Conservation (phyloP, 2,113 vertebrate species). For the Ochotona princeps region DNA sequence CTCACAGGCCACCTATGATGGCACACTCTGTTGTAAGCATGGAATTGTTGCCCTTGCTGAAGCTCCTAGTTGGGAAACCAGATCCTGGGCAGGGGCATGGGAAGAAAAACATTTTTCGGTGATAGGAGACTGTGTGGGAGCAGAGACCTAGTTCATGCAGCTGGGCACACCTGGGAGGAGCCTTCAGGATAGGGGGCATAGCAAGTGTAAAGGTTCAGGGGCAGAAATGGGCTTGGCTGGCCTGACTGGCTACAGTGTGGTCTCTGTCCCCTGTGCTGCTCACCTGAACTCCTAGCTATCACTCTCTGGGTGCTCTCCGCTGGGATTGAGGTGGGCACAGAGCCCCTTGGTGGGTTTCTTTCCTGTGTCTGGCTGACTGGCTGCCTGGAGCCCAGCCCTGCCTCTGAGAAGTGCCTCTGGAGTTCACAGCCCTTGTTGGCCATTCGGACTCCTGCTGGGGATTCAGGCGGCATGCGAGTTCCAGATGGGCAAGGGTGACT, state of each 20-base stretch:
- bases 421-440: neutral
- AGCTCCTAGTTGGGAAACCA: neutral
- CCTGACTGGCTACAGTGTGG: neutral
- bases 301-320: neutral
- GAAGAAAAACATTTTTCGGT: neutral
- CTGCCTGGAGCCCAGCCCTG: neutral
- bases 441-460: neutral
- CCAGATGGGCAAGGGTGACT: constrained; percentile 58
- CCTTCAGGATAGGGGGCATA: neutral
- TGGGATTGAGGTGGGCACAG: neutral
- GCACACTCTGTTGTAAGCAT: neutral
- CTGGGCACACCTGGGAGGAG: neutral
- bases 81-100: neutral
- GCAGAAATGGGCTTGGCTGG: neutral
- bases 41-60: neutral
- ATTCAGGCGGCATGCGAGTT: constrained; percentile 10
- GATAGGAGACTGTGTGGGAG: neutral
- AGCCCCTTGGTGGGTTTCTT: neutral
- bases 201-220: neutral
- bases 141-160: neutral
- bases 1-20: neutral
- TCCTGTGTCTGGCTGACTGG: neutral
- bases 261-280: rapidly evolving
- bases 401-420: constrained; percentile 5
- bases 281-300: neutral